A percentile compares a stretch with the other conserved stretches of the same genome.
Conservation (phyloP, 2,888 invertebrate genomes). For the Orgyia antiqua region DNA sequence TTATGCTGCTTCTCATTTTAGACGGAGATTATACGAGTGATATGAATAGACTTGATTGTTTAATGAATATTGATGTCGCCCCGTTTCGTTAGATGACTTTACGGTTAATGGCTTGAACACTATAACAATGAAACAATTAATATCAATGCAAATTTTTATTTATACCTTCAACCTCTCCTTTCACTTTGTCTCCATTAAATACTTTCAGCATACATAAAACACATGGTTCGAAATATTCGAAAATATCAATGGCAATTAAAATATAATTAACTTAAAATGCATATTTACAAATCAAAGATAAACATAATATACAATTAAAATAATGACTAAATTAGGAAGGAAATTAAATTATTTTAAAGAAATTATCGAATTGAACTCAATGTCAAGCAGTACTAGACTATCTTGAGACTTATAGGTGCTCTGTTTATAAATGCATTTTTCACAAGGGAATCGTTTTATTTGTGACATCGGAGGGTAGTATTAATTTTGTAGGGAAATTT, state of each 20-base stretch:
- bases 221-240: constrained; percentile 51
- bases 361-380: constrained; percentile 44
- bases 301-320: constrained; percentile 74
- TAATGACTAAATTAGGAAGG: constrained; percentile 70
- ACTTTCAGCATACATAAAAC: constrained; percentile 60
- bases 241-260: constrained; percentile 71
- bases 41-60: too few species aligned
- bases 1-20: too few species aligned
- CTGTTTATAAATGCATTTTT: constrained; percentile 49
- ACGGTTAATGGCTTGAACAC: too few species aligned
- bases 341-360: constrained; percentile 50
- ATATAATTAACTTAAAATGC: constrained; percentile 68
- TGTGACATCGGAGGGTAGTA: constrained; percentile 51
- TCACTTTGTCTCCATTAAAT: constrained; percentile 63
- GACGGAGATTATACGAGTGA: too few species aligned
- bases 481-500: constrained; percentile 23
- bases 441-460: constrained; percentile 28
- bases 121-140: too few species aligned
- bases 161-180: constrained; percentile 67
- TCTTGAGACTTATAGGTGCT: constrained; percentile 35
- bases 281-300: constrained; percentile 74
- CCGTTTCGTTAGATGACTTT: too few species aligned
- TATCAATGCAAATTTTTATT: constrained; percentile 66
- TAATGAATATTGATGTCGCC: too few species aligned
- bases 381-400: constrained; percentile 40